Percentiles rank a stretch among this genome's conserved stretches.
Conservation (phyloP, 2,888 invertebrate species). For the Metellina segmentata region DNA sequence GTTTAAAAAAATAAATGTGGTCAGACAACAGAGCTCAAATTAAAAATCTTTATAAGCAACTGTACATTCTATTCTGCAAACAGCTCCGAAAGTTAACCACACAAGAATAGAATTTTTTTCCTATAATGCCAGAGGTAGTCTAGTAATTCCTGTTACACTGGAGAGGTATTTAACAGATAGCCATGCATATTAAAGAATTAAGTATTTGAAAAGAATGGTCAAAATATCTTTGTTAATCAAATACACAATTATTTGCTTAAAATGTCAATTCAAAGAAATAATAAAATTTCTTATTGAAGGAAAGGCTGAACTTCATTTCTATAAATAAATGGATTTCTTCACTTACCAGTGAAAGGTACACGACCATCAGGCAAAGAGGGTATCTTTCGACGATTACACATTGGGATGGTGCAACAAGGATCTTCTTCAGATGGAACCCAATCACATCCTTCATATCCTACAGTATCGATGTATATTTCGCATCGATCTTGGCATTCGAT, state of each 20-base stretch:
- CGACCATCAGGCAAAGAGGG: constrained; percentile 61
- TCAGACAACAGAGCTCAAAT: no score
- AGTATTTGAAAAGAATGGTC: no score
- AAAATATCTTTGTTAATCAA: background rate
- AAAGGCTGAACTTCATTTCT: background rate
- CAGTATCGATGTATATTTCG: constrained; percentile 77
- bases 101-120: no score
- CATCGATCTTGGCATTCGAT: constrained; percentile 78
- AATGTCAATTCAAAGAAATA: background rate
- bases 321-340: no score
- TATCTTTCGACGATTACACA: constrained; percentile 83
- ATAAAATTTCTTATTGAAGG: background rate
- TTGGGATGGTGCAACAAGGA: constrained; percentile 90
- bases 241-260: background rate
- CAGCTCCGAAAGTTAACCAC: no score
- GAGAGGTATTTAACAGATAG: no score
- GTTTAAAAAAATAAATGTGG: no score
- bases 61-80: no score
- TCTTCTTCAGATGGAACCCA: constrained; percentile 88
- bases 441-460: constrained; percentile 78
- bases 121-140: no score
- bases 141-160: no score
- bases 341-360: constrained; percentile 64
- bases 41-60: no score
- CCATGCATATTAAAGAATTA: no score